Conservation (phyloP, 2,888 invertebrate genomes). For the Caenorhabditis doughertyi region DNA sequence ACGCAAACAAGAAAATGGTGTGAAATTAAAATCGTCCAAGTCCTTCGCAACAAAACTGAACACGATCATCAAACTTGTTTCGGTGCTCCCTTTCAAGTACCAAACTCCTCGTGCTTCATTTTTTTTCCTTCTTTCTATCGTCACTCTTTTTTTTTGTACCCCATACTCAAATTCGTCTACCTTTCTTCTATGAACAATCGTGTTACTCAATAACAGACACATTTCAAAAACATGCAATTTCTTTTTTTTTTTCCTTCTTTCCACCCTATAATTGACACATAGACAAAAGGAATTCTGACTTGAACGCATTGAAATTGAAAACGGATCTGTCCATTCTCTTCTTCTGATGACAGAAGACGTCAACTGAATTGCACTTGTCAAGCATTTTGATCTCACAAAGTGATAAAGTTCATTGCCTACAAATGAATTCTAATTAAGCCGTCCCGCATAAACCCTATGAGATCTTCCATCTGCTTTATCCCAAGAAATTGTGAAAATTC, state of each 20-base stretch:
- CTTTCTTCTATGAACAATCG: neutral
- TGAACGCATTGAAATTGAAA: neutral
- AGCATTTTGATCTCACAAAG: no score
- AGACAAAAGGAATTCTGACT: neutral
- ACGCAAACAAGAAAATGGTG: no score
- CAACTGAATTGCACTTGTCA: neutral
- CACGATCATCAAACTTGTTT: no score
- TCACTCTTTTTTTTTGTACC: neutral
- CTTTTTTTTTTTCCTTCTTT: neutral
- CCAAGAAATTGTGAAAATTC: neutral
- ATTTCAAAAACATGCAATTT: constrained; percentile 8
- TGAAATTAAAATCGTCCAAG: no score
- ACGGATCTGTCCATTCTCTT: neutral
- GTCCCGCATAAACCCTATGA: neutral
- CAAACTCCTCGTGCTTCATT: neutral
- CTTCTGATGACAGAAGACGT: neutral
- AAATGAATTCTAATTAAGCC: no score
- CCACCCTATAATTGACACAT: neutral
- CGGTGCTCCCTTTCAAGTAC: no score
- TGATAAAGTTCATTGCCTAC: no score
- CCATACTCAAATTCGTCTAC: neutral
- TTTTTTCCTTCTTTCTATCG: neutral
- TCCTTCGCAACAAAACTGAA: no score
- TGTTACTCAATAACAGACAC: neutral
- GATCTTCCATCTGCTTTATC: neutral